A percentile compares a stretch with the other conserved stretches of the same genome.
Conservation (phyloP, 2,888 invertebrate genomes). For the Callyntrura guangdongensis region DNA sequence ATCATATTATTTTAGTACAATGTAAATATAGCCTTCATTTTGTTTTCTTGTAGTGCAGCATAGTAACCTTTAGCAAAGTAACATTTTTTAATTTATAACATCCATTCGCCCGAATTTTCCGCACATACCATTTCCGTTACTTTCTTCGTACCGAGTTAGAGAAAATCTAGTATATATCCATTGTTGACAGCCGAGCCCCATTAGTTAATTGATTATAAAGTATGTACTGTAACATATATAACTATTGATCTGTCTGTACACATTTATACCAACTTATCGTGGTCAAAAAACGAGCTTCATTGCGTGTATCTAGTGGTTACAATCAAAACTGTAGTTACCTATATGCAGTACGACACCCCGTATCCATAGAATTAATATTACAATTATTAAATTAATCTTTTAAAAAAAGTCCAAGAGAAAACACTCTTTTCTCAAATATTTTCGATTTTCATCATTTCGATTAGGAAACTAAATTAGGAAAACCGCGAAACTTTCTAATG, state of each 20-base stretch:
- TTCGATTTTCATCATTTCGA: constrained; percentile 5
- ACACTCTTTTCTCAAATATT: constrained; percentile 20
- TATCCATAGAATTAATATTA: background rate
- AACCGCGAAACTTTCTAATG: constrained; percentile 32
- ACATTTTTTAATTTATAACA: too few species aligned
- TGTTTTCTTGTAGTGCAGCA: constrained; percentile 29
- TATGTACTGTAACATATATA: background rate
- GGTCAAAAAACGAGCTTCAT: background rate
- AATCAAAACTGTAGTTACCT: background rate
- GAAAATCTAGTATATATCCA: background rate
- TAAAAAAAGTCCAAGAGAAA: constrained; percentile 44
- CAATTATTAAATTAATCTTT: constrained; percentile 20
- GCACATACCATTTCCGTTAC: background rate
- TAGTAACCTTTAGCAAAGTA: background rate
- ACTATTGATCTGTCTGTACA: background rate
- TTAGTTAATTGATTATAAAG: background rate
- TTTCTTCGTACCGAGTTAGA: background rate
- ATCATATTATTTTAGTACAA: background rate
- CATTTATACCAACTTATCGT: background rate
- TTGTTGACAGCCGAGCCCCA: too few species aligned
- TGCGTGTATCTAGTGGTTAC: too few species aligned
- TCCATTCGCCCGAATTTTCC: constrained; percentile 4
- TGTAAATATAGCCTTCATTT: constrained; percentile 47
- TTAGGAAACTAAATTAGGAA: constrained; percentile 21
- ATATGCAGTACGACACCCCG: background rate